These are phyloP conservation scores for Nephotettix cincticeps DNA, from an alignment of 1,140 invertebrate species.

Conservation along the genomic window DNA sequence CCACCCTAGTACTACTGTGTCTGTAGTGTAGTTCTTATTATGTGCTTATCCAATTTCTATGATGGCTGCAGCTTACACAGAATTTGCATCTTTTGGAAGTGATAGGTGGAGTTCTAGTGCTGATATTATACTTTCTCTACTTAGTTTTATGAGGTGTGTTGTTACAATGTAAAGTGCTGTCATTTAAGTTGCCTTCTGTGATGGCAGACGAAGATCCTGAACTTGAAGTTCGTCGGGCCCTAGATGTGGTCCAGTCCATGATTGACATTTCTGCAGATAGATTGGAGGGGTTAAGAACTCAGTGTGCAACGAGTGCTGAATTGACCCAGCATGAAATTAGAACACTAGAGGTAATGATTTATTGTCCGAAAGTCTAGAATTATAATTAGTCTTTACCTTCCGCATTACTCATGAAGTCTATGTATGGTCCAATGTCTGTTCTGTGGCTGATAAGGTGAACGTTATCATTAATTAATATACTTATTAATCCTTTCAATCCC, in stretches of 20 bases:
- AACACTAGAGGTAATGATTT: conserved; percentile 74
- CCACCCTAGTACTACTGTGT: too few relatives aligned
- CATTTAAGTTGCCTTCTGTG: background rate
- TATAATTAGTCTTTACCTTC: background rate
- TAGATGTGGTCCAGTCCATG: conserved; percentile 77
- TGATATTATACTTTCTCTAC: background rate
- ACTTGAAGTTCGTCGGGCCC: conserved; percentile 32
- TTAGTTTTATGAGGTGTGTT: background rate
- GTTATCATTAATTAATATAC: too few relatives aligned
- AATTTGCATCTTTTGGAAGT: background rate
- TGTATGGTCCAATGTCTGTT: background rate
- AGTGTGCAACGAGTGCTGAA: conserved; percentile 88
- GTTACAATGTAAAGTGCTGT: background rate
- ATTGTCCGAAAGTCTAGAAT: too few relatives aligned
- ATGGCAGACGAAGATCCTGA: conserved; percentile 39
- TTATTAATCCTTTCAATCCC: too few relatives aligned
- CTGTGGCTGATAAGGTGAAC: too few relatives aligned
- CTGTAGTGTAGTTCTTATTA: too few relatives aligned
- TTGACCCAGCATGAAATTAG: conserved; percentile 94
- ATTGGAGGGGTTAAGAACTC: conserved; percentile 86
- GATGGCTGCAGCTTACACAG: conserved; percentile 1
- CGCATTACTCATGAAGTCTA: background rate
- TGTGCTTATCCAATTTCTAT: background rate
- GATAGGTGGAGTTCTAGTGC: background rate
- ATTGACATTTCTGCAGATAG: conserved; percentile 92